Conservation (phyloP, 2,113 vertebrate genomes). For the Calyptomena viridis region DNA sequence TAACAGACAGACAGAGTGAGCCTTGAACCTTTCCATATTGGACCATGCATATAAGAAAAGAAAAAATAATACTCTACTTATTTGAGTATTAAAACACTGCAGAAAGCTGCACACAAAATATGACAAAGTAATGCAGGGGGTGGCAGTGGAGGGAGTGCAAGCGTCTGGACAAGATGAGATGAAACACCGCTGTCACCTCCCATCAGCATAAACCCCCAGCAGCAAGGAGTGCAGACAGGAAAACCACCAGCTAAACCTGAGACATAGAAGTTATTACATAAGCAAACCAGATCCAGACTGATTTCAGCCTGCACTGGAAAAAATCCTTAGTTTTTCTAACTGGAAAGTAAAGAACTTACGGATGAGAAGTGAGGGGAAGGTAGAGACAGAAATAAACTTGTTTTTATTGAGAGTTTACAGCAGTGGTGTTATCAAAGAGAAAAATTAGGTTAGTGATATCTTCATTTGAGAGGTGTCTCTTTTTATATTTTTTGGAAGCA, state of each 20-base stretch:
- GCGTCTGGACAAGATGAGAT: not conserved
- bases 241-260: slow-evolving; percentile 15
- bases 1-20: not conserved
- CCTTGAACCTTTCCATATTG: not conserved
- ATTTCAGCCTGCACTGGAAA: slow-evolving; percentile 22
- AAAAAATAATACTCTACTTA: not conserved
- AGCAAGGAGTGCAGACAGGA: not conserved
- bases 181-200: not conserved
- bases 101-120: not conserved
- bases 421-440: slow-evolving; percentile 49
- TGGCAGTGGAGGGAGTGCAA: not conserved
- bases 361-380: slow-evolving; percentile 10
- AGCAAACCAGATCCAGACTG: not conserved
- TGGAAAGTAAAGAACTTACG: slow-evolving; percentile 1
- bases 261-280: not conserved
- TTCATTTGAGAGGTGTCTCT: slow-evolving; percentile 59
- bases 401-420: slow-evolving; percentile 53
- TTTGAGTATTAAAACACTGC: not conserved
- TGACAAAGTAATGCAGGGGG: not conserved
- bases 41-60: not conserved
- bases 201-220: not conserved
- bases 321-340: slow-evolving; percentile 39
- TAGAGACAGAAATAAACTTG: slow-evolving; percentile 45
- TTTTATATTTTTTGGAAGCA: slow-evolving; percentile 30
- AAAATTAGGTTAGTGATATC: slow-evolving; percentile 61